These are phyloP conservation scores for Gryon sp. DNA, from an alignment of 1,140 invertebrate species.

Conservation along the genomic window DNA sequence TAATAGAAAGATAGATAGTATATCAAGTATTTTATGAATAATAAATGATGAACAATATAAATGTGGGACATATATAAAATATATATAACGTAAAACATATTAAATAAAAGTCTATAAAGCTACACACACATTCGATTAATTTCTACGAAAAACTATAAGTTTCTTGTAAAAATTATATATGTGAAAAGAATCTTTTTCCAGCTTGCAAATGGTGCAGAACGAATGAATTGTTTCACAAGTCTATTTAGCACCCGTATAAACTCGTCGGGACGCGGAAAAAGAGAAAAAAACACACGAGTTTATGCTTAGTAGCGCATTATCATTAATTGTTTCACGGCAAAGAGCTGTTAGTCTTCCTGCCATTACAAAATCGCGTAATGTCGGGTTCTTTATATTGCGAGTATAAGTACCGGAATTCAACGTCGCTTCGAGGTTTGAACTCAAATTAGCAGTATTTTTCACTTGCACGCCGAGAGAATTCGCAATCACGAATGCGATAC, in stretches of 20 bases:
- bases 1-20: too few species aligned
- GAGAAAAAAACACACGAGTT: slow-evolving; percentile 34
- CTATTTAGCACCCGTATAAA: slow-evolving; percentile 31
- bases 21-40: too few species aligned
- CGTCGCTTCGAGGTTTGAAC: slow-evolving; percentile 39
- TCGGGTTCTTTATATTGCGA: slow-evolving; percentile 48
- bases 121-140: too few species aligned
- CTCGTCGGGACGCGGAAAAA: slow-evolving; percentile 24
- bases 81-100: too few species aligned
- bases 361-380: slow-evolving; percentile 56
- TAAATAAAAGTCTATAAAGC: too few species aligned
- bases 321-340: slow-evolving; percentile 62
- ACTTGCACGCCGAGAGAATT: slow-evolving; percentile 53
- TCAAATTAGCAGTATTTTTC: slow-evolving; percentile 61
- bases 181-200: background rate
- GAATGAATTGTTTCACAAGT: slow-evolving; percentile 36
- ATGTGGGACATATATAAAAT: too few species aligned
- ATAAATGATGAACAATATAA: too few species aligned
- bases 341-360: slow-evolving; percentile 59
- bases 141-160: too few species aligned
- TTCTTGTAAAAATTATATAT: too few species aligned
- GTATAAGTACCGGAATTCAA: slow-evolving; percentile 58
- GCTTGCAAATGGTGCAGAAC: slow-evolving; percentile 42
- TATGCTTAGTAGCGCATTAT: slow-evolving; percentile 52
- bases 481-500: slow-evolving; percentile 63